These are phyloP conservation scores for Venusia cambrica DNA, from an alignment of 2,888 invertebrate species.

Conservation along the genomic window DNA sequence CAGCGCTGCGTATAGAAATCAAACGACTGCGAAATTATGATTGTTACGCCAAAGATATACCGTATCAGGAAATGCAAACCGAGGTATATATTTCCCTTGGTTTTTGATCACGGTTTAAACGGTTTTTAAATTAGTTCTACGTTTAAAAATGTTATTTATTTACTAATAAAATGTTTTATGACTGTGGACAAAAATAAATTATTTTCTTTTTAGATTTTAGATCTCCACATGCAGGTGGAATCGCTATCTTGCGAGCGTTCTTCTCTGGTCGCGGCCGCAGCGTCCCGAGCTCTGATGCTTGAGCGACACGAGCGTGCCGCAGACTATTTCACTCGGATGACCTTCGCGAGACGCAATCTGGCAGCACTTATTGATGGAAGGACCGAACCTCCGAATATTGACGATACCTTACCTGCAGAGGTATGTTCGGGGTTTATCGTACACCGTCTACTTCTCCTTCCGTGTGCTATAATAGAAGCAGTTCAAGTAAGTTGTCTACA, in stretches of 20 bases:
- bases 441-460: too few species aligned
- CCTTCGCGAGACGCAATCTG: constrained; percentile 56
- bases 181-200: too few species aligned
- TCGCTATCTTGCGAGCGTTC: constrained; percentile 58
- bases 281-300: constrained; percentile 66
- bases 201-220: constrained; percentile 47
- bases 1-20: constrained; percentile 57
- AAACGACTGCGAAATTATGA: constrained; percentile 60
- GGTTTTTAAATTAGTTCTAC: too few species aligned
- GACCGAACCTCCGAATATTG: constrained; percentile 39
- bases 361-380: constrained; percentile 47
- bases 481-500: too few species aligned
- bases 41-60: constrained; percentile 55
- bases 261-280: constrained; percentile 59
- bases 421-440: too few species aligned
- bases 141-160: too few species aligned
- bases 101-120: too few species aligned
- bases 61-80: constrained; percentile 58
- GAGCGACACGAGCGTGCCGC: constrained; percentile 69
- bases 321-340: constrained; percentile 56
- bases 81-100: constrained; percentile 56
- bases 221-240: constrained; percentile 65
- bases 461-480: too few species aligned
- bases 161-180: too few species aligned
- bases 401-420: constrained; percentile 40